phyloP scores from a whole-genome alignment of 2,113 vertebrate species.

The Hippocampus zosterae region DNA sequence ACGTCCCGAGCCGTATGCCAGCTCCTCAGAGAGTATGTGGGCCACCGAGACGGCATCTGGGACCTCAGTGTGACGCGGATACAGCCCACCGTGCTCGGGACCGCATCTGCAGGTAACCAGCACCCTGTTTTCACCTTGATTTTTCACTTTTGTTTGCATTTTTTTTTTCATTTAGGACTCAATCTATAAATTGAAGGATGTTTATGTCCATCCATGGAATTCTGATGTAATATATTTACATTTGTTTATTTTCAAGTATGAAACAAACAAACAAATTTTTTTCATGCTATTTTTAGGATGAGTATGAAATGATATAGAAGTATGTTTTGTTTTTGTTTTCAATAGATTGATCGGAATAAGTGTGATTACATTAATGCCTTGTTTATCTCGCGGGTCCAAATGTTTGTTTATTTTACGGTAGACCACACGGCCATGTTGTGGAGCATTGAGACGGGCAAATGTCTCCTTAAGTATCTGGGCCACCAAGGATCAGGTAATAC shows the following conservation, averaged over 20 bases:
- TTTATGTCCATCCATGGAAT: background rate
- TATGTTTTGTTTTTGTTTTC: too few relatives aligned
- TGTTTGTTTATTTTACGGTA: slow-evolving; percentile 34
- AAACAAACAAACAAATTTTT: too few relatives aligned
- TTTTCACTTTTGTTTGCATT: background rate
- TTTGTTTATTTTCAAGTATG: background rate
- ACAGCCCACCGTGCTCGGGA: slow-evolving; percentile 89
- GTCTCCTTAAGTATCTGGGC: slow-evolving; percentile 88
- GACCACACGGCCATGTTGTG: slow-evolving; percentile 95
- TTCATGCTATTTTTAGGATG: background rate
- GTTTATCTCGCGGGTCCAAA: too few relatives aligned
- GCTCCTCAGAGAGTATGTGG: slow-evolving; percentile 88
- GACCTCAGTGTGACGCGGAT: slow-evolving; percentile 87
- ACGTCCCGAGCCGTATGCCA: slow-evolving; percentile 93
- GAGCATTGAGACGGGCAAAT: slow-evolving; percentile 96
- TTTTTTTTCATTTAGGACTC: background rate
- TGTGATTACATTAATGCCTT: too few relatives aligned
- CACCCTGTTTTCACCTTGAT: background rate
- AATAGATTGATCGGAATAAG: too few relatives aligned
- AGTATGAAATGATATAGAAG: too few relatives aligned
- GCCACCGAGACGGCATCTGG: slow-evolving; percentile 96
- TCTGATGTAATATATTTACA: background rate
- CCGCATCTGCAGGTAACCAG: slow-evolving; percentile 85
- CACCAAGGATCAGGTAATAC: slow-evolving; percentile 91
- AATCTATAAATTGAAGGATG: too few relatives aligned